Evolutionary conservation across 2,113 vertebrate genomes (phyloP).

Genomic region (Panthera leo): DNA sequence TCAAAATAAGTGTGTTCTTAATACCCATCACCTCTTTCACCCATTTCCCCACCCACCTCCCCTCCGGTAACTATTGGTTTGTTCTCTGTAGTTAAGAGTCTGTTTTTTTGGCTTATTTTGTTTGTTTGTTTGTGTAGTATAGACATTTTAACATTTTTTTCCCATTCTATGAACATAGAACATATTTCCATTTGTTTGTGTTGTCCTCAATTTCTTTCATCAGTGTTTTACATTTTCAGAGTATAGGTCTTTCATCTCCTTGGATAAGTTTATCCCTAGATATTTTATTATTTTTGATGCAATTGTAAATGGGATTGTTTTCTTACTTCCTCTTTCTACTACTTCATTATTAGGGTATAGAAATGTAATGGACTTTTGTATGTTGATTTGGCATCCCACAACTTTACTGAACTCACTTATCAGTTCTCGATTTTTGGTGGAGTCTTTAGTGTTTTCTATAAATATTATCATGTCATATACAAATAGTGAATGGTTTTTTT

Average conservation of each 20-base stretch:
- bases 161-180: background rate
- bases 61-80: background rate
- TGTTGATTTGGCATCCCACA: background rate
- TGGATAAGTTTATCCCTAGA: background rate
- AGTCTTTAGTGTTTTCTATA: background rate
- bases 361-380: background rate
- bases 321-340: background rate
- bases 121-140: background rate
- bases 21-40: background rate
- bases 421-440: background rate
- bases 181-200: background rate
- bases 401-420: background rate
- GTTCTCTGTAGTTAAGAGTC: background rate
- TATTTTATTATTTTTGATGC: background rate
- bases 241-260: background rate
- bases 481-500: background rate
- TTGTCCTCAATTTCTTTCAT: background rate
- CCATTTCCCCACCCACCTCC: too few species aligned
- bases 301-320: background rate
- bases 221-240: background rate
- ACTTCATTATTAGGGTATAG: background rate
- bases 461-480: background rate
- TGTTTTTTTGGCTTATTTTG: background rate
- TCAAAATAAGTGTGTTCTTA: background rate
- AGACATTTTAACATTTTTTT: background rate